A percentile compares a stretch with the other conserved stretches of the same genome.
phyloP scores from a whole-genome alignment of 1,140 invertebrate species.

The Eueides isabella region DNA sequence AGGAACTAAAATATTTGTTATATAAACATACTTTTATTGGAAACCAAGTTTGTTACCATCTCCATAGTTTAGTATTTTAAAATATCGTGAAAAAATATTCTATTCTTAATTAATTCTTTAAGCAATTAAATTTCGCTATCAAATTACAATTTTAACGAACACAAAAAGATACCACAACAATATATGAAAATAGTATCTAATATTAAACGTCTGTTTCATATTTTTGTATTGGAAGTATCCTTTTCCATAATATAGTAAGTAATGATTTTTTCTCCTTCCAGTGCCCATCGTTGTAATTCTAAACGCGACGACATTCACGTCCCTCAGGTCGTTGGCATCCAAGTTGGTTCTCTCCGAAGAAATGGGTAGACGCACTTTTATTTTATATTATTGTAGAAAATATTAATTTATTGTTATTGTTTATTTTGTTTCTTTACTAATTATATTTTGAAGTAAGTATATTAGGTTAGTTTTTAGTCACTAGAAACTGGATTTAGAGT shows the following conservation, averaged over 20 bases:
- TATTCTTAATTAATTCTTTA: no score
- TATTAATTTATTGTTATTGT: neutral
- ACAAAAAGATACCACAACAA: no score
- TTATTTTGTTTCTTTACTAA: neutral
- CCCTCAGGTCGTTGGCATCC: constrained; percentile 90
- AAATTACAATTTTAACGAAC: no score
- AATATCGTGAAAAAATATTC: no score
- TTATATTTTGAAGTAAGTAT: neutral
- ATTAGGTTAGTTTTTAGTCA: no score
- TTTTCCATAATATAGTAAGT: constrained; percentile 2
- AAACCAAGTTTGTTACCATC: no score
- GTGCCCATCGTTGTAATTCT: constrained; percentile 88
- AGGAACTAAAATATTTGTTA: no score
- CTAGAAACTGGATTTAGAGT: no score
- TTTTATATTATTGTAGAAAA: constrained; percentile 17
- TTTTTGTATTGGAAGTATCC: neutral
- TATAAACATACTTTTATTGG: no score
- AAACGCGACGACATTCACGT: constrained; percentile 91
- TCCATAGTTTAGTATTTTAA: no score
- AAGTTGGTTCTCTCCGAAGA: constrained; percentile 90
- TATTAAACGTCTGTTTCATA: neutral
- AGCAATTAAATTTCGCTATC: no score
- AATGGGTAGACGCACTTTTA: constrained; percentile 82
- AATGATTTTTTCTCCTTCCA: constrained; percentile 51
- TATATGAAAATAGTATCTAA: neutral